Conservation (phyloP, 2,113 vertebrate species). For the Leucosticte australis region DNA sequence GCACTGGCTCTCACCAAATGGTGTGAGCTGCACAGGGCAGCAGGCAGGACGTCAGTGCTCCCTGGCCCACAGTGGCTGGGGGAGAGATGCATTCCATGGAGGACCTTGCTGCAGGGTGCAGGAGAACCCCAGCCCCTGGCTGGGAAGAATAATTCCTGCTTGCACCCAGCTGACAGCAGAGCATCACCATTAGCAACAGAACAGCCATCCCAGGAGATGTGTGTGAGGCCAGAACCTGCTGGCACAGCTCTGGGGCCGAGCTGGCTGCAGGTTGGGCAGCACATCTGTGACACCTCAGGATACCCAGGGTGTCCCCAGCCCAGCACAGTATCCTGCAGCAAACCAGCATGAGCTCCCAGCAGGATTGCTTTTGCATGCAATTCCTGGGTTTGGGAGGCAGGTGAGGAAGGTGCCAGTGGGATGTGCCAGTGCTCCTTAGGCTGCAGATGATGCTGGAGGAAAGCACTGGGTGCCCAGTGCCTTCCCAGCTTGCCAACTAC, state of each 20-base stretch:
- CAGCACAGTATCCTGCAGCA: background rate
- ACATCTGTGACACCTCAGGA: background rate
- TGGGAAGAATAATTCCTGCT: background rate
- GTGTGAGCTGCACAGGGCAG: background rate
- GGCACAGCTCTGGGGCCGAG: fast-evolving
- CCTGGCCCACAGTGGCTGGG: background rate
- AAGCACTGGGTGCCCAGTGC: background rate
- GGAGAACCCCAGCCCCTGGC: background rate
- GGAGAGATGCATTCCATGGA: background rate
- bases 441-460: background rate
- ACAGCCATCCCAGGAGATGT: background rate
- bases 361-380: background rate
- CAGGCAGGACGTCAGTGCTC: fast-evolving
- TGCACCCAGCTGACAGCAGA: background rate
- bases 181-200: background rate
- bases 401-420: background rate
- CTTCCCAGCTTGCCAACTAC: background rate
- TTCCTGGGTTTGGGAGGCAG: background rate
- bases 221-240: background rate
- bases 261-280: background rate
- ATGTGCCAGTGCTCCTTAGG: background rate
- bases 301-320: background rate
- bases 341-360: background rate
- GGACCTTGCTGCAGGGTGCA: fast-evolving
- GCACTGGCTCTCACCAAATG: background rate